Evolutionary conservation across 2,797 vertebrate genomes (phyloP), one percentile per base, ranked within the genome.

Genomic region (Triplophysa yarkandensis): DNA sequence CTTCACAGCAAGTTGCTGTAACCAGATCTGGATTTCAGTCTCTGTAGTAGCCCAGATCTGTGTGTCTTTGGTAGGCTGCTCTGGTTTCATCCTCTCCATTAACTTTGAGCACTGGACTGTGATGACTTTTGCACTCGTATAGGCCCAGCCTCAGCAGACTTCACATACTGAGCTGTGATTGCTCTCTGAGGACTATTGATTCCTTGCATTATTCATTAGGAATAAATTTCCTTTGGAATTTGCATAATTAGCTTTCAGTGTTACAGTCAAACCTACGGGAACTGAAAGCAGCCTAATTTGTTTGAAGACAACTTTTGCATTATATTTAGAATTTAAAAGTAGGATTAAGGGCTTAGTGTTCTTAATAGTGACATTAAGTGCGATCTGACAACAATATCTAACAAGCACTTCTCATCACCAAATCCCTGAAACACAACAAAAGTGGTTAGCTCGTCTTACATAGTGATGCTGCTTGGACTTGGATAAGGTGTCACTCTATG

Each of bases 131-230:
- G 84, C 78, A 23, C 65, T 83, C 81, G 36, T 39, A 68, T 46
- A 70, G 58, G 17, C 71, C 76, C 27, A 68, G 82, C 83, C 73
- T 82, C 50, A 77, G 63, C 62, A 81, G 79, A 80, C 81, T 55
- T 25, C 72, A 30, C 74, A 70, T 84, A 76, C 72, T 4, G 43
- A 76, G 84, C 86, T 78, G 83, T 88, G 90, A 90, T 90, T 90
- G 62, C 57, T 65, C 46, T 27, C 65, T 70, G 14, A 17, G 17
- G 62, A 36, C 67, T 54, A n/a, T 65, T 73, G 68, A 76, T 80
- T 76, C 71, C 54, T 66, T 79, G 60, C 58, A 70, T 74, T 65
- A 70, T 36, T 48, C 48, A 58, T 65, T 11, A 48, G 13, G 54
- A 73, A 58, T 68, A 63, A 25, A 66, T 70, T 71, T 57, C 54